Evolutionary conservation across 2,113 vertebrate species (phyloP).

Genomic region (Cebidichthys violaceus): DNA sequence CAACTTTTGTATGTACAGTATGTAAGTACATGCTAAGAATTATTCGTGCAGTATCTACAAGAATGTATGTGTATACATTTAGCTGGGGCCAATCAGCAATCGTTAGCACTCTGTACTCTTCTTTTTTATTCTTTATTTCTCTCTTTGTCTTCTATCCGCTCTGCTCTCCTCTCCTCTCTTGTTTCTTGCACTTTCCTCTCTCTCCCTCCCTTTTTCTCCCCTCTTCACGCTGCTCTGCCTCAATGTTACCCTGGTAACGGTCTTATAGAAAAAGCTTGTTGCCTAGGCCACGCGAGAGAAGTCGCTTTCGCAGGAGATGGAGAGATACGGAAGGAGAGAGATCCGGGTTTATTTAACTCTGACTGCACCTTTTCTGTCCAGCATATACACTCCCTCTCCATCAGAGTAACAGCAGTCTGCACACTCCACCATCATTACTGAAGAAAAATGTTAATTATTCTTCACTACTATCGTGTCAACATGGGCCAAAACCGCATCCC

Average conservation of each 20-base stretch:
- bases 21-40: background rate
- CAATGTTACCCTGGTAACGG: slow-evolving; percentile 74
- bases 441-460: slow-evolving; percentile 13
- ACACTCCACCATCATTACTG: background rate
- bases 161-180: slow-evolving; percentile 13
- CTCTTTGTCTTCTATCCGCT: background rate
- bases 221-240: slow-evolving; percentile 53
- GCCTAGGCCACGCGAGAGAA: slow-evolving; percentile 71
- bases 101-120: background rate
- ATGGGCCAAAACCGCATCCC: background rate
- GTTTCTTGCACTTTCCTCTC: slow-evolving; percentile 39
- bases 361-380: background rate
- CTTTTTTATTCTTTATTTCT: slow-evolving; percentile 17
- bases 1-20: background rate
- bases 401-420: slow-evolving; percentile 2
- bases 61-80: background rate
- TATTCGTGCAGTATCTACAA: background rate
- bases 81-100: background rate
- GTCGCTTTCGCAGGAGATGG: slow-evolving; percentile 48
- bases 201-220: slow-evolving; percentile 7
- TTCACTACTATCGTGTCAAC: background rate
- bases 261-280: slow-evolving; percentile 76
- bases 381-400: background rate
- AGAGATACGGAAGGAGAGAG: slow-evolving; percentile 29
- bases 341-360: slow-evolving; percentile 20